phyloP scores from a whole-genome alignment of 1,140 invertebrate genomes.

The Drosophila quadrilineata region DNA sequence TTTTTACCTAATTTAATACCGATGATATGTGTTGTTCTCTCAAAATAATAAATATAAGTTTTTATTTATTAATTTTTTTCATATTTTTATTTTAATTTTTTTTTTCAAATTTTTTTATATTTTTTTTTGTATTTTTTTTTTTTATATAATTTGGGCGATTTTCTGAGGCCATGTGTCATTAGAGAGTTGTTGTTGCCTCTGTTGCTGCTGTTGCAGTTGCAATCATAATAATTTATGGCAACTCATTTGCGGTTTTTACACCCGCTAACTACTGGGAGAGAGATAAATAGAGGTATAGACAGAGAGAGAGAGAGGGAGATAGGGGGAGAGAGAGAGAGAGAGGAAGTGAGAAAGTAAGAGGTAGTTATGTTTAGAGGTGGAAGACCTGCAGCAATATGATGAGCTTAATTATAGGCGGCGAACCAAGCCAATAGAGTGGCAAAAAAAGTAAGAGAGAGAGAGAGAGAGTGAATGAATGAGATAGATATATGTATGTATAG shows the following conservation, averaged over 20 bases:
- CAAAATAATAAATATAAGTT: too few relatives aligned
- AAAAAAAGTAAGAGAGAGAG: neutral
- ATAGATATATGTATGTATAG: too few relatives aligned
- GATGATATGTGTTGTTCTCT: too few relatives aligned
- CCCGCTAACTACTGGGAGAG: constrained; percentile 32
- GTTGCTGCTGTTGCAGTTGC: constrained; percentile 8
- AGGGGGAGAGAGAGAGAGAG: neutral
- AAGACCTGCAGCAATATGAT: constrained; percentile 31
- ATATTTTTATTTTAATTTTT: too few relatives aligned
- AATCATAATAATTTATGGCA: constrained; percentile 64
- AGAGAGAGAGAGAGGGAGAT: neutral
- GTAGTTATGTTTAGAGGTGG: too few relatives aligned
- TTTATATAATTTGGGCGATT: too few relatives aligned
- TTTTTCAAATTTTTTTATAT: neutral
- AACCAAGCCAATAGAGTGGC: neutral
- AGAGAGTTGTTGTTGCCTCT: constrained; percentile 4
- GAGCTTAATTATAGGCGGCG: constrained; percentile 41
- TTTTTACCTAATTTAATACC: too few relatives aligned
- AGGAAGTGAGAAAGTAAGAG: neutral
- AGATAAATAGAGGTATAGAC: neutral
- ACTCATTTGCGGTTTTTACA: constrained; percentile 51
- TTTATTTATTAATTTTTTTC: too few relatives aligned
- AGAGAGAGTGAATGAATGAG: neutral
- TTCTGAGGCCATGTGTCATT: neutral
- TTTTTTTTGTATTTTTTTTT: constrained; percentile 27